Conservation (phyloP, 2,113 vertebrate genomes). For the Trinectes maculatus region DNA sequence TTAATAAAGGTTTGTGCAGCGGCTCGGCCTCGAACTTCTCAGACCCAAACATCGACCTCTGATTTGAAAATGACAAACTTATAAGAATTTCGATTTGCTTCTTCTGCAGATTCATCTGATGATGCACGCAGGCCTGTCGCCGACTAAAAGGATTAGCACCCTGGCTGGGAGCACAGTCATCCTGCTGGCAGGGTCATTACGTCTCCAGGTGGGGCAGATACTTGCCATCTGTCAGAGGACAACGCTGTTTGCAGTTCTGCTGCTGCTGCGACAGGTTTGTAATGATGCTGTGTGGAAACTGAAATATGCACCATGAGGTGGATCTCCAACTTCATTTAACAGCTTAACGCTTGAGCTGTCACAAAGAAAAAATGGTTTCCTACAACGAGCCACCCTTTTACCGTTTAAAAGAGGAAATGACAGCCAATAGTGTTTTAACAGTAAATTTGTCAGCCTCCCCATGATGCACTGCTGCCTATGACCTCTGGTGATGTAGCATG, state of each 20-base stretch:
- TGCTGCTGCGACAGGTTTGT: constrained; percentile 1
- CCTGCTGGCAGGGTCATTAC: constrained; percentile 3
- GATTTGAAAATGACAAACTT: constrained; percentile 3
- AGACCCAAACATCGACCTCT: constrained; percentile 14
- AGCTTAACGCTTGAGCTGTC: background rate
- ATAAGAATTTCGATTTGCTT: constrained; percentile 15
- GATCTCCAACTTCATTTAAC: constrained; percentile 12
- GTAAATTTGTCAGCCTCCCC: constrained; percentile 19
- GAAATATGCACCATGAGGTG: constrained; percentile 26
- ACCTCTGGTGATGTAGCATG: constrained; percentile 38
- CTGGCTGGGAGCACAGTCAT: background rate
- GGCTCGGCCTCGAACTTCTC: constrained; percentile 1
- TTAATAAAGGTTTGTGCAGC: constrained; percentile 25
- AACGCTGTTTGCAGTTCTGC: constrained; percentile 11
- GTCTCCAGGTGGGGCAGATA: background rate
- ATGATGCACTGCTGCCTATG: constrained; percentile 49
- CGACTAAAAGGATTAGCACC: constrained; percentile 3
- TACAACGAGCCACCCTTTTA: background rate
- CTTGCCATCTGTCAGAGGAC: constrained; percentile 1
- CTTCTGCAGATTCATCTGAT: constrained; percentile 17
- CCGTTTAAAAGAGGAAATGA: constrained; percentile 19
- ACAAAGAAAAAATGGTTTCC: constrained; percentile 4
- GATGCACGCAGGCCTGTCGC: background rate
- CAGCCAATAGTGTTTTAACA: constrained; percentile 18
- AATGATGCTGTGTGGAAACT: constrained; percentile 13